Percentiles rank a stretch among this genome's conserved stretches.
phyloP scores from a whole-genome alignment of 2,888 invertebrate genomes.

The Drosophila koepferae region DNA sequence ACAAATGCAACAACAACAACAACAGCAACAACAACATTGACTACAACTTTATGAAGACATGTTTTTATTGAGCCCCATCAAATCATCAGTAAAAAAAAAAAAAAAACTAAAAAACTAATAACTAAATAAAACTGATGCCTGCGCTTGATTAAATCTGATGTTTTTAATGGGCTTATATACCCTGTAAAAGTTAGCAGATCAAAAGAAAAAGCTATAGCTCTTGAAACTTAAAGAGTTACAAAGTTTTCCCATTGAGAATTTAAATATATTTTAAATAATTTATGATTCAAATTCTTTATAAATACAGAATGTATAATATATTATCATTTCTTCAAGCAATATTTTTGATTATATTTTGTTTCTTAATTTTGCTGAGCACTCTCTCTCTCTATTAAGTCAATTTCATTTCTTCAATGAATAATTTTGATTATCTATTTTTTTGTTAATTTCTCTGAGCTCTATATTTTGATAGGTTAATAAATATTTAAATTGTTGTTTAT shows the following conservation, averaged over 20 bases:
- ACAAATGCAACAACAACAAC: slow-evolving; percentile 44
- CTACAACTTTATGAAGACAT: slow-evolving; percentile 43
- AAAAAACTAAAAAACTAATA: slow-evolving; percentile 23
- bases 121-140: slow-evolving; percentile 39
- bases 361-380: too few relatives aligned
- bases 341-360: too few relatives aligned
- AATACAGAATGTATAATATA: neutral
- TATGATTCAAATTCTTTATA: neutral
- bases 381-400: too few relatives aligned
- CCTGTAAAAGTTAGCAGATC: neutral
- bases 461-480: too few relatives aligned
- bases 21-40: slow-evolving; percentile 24
- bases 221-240: neutral
- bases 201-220: neutral
- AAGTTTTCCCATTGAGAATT: neutral
- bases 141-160: slow-evolving; percentile 54
- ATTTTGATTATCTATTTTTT: too few relatives aligned
- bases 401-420: too few relatives aligned
- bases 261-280: neutral
- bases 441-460: too few relatives aligned
- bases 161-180: slow-evolving; percentile 21
- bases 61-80: slow-evolving; percentile 26
- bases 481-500: too few relatives aligned
- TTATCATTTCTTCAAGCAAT: too few relatives aligned
- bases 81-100: slow-evolving; percentile 31